A percentile compares a stretch with the other conserved stretches of the same genome.
Conservation (phyloP, 2,888 invertebrate genomes). For the Pyrrhosoma nymphula region DNA sequence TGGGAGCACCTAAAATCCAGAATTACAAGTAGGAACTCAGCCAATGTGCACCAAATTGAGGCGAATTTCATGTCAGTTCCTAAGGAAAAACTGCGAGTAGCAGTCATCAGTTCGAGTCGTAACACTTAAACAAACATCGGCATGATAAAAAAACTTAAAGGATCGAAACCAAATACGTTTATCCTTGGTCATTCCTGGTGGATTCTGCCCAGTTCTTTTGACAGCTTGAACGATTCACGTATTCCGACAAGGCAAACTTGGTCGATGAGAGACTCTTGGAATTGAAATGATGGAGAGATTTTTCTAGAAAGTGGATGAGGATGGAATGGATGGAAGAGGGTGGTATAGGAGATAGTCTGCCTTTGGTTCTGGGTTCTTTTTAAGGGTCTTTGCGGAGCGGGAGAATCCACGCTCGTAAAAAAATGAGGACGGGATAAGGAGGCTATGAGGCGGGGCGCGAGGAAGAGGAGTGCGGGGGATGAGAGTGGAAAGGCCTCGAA, state of each 20-base stretch:
- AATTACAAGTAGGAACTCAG: no score
- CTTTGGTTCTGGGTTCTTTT: neutral
- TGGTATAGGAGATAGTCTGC: neutral
- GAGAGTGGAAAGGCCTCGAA: neutral
- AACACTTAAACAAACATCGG: no score
- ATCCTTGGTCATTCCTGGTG: neutral
- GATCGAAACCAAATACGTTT: neutral
- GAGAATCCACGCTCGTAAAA: constrained; percentile 28
- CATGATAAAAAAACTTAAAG: neutral
- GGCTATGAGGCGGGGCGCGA: neutral
- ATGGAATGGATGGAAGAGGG: neutral
- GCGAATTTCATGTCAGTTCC: no score
- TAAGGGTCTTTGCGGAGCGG: neutral
- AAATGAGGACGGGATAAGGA: neutral
- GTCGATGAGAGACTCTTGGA: neutral
- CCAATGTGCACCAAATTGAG: no score
- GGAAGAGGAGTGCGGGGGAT: neutral
- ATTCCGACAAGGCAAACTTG: neutral
- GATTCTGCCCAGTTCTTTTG: neutral
- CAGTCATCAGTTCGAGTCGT: no score
- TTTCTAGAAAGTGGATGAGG: neutral
- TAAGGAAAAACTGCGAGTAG: no score
- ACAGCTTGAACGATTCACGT: neutral
- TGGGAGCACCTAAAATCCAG: no score
- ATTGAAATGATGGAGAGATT: neutral